Base-by-base conservation (phyloP, 2,113 vertebrate genomes). In the Sylvicapra grimmia region DNA sequence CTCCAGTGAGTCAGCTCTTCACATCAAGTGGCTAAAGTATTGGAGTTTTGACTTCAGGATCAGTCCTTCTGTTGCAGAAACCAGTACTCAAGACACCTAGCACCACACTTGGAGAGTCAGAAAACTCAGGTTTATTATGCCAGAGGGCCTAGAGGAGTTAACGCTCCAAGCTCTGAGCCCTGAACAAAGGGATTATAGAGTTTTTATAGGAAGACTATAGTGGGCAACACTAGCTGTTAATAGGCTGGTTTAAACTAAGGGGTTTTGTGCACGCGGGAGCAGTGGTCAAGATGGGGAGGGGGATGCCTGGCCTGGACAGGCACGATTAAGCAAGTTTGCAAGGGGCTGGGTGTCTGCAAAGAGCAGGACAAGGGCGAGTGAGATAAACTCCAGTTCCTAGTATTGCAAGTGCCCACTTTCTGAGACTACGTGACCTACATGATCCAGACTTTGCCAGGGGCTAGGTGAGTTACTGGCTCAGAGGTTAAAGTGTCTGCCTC, bases 261-360 rank as follows among this genome's bases (percentile, higher is more conserved):
- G n/a, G n/a, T 40, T 72, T 72, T 0, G 0, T 0, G 1, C n/a
- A 36, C 0, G 9, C 0, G 3, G n/a, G 19, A 72, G 6, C n/a
- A 72, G 68, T 72, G 68, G 19, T 72, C 65, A 72, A 23, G 68
- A 72, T 72, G 68, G n/a, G 68, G 68, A 6, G 5, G 9, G n/a
- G 68, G n/a, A 72, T 40, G n/a, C 68, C n/a, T 72, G 68, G 1
- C 68, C 5, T 72, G 68, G 68, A 72, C 19, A 72, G 10, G n/a
- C 19, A 40, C 12, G 19, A 36, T 36, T 72, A 72, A 72, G 19
- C 68, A 40, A 15, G 15, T n/a, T 65, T n/a, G 15, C 31, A 65
- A 65, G n/a, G 18, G 18, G 9, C n/a, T 72, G 68, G 68, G 19
- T 40, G 10, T 40, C n/a, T 72, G 19, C 68, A 72, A 72, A 72